phyloP scores from a whole-genome alignment of 2,888 invertebrate species.

The Diabrotica balteata region DNA sequence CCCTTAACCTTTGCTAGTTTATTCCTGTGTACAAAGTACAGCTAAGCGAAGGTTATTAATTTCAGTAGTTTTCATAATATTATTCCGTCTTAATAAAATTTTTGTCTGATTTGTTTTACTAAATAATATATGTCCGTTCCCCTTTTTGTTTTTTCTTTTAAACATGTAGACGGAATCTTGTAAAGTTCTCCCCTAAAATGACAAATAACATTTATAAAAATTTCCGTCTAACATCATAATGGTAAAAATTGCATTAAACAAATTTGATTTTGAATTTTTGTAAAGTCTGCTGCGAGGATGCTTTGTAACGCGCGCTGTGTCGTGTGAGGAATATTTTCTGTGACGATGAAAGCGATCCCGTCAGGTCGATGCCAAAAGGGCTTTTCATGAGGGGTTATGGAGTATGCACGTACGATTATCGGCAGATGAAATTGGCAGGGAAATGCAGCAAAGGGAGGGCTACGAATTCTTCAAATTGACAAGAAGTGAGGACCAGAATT shows the following conservation, averaged over 20 bases:
- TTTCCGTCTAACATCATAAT: too few species aligned
- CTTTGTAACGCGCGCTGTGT: slow-evolving; percentile 4
- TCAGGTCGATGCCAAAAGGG: slow-evolving; percentile 15
- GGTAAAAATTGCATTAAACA: neutral
- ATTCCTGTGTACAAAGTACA: too few species aligned
- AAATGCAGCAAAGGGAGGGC: slow-evolving; percentile 7
- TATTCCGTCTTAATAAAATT: too few species aligned
- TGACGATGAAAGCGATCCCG: slow-evolving; percentile 17
- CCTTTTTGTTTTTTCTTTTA: too few species aligned
- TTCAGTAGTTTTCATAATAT: too few species aligned
- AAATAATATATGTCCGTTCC: too few species aligned
- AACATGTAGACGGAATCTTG: too few species aligned
- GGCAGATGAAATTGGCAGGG: slow-evolving; percentile 17
- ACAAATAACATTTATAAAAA: too few species aligned
- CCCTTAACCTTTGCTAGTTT: too few species aligned
- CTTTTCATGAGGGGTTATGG: slow-evolving; percentile 20
- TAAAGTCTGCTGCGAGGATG: neutral
- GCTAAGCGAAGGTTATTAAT: too few species aligned
- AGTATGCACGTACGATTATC: slow-evolving; percentile 21
- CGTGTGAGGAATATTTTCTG: slow-evolving; percentile 16
- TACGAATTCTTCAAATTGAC: slow-evolving; percentile 1
- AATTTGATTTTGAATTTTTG: slow-evolving; percentile 3
- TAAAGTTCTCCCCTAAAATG: too few species aligned
- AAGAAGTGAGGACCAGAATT: neutral
- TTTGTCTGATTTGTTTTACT: too few species aligned